These are phyloP conservation scores for Rhagonycha lutea DNA, from an alignment of 2,888 invertebrate species.

Conservation along the genomic window DNA sequence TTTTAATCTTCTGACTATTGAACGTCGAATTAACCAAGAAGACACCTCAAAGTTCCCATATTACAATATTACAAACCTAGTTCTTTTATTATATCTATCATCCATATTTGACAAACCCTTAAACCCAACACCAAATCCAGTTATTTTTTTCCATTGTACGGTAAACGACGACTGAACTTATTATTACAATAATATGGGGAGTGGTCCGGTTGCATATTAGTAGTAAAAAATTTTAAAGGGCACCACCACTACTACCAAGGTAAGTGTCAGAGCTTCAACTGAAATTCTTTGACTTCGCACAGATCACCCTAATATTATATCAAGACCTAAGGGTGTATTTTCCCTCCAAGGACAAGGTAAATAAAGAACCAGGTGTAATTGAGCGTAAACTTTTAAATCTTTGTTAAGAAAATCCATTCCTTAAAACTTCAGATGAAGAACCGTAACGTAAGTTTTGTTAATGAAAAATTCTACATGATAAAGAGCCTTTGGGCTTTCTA, in stretches of 20 bases:
- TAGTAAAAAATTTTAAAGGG: neutral
- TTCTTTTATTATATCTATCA: neutral
- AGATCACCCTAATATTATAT: neutral
- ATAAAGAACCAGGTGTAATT: neutral
- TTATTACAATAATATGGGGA: neutral
- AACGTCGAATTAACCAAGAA: slow-evolving; percentile 10
- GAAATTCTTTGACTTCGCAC: neutral
- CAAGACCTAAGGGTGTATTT: neutral
- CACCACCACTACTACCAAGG: neutral
- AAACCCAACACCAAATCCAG: neutral
- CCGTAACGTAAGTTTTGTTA: neutral
- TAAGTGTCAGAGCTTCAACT: neutral
- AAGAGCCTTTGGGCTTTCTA: neutral
- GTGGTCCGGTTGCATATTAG: neutral
- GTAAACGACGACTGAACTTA: no score
- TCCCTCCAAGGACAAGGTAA: neutral
- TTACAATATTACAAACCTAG: slow-evolving; percentile 10
- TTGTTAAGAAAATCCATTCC: neutral
- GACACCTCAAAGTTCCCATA: slow-evolving; percentile 24
- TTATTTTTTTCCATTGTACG: neutral
- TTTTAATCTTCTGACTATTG: neutral
- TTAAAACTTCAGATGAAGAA: neutral
- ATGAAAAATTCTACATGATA: neutral
- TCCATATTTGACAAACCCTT: neutral
- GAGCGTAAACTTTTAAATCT: slow-evolving; percentile 1